Evolutionary conservation across 1,140 invertebrate species (phyloP), one percentile per base, ranked within the genome.

Genomic region (Dendrolimus punctatus): DNA sequence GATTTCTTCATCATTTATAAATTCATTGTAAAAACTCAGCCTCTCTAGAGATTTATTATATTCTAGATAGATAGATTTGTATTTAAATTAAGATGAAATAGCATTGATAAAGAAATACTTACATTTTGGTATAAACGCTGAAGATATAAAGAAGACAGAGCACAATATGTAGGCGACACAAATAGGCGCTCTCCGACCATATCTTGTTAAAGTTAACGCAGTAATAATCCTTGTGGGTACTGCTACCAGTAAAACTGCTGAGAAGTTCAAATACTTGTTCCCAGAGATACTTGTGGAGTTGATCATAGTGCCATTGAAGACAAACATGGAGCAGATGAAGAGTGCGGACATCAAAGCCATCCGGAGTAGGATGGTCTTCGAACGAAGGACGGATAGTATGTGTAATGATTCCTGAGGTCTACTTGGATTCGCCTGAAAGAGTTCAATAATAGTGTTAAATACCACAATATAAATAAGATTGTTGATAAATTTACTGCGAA

Each of bases 251-350:
- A 84, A 76, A 52, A 91, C 79, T 5, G 87, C 75, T 6, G 89
- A 87, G 67, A 88, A 90, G 73, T 90, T 90, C 8, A 87, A 51
- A 69, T 90, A 91, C 62, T 90, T 90, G 72, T 91, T 89, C n/a
- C 92, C 91, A 6, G 87, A 89, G 8, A 93, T 83, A 50, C 87
- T 89, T 41, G 89, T 89, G 0, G 91, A 89, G 62, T 92, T 92
- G 46, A 93, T 85, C 6, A 94, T 92, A n/a, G 95, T 75, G 2
- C 94, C 95, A 66, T 93, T 95, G 73, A 93, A 95, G 4, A 95
- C 90, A 60, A 95, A 91, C 4, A 90, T 89, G 66, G 90, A 90
- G 41, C 91, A 91, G 43, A 92, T 85, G 90, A 91, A 94, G 69
- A 88, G 92, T 61, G 91, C 89, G n/a, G 89, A 90, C 45, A 92